Evolutionary conservation across 2,888 invertebrate genomes (phyloP), one percentile per base, ranked within the genome.

Genomic region (Leptopilina myrica): DNA sequence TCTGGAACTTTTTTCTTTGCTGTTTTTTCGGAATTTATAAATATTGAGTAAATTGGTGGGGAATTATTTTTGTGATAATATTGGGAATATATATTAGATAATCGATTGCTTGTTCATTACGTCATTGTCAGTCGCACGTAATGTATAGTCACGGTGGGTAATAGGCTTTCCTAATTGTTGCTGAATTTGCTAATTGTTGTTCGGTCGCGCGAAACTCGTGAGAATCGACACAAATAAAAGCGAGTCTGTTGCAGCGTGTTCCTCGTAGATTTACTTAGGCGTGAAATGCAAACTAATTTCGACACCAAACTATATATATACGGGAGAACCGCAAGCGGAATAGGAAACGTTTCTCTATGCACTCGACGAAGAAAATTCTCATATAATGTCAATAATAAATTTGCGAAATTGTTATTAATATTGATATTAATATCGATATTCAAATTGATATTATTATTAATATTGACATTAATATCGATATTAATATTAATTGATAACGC

Each of bases 41-140:
- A 33, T 33, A 49, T 49, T 49, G 12, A 49, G 49, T 49, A 49
- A 49, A 49, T 49, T 3, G 11, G 12, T 49, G 49, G 12, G 2
- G 49, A 12, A 49, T 33, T 49, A 49, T 49, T 49, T 49, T 49
- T 9, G 49, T 49, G 49, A 49, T 12, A 49, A 49, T 49, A 12
- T 49, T 11, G 40, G 20, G 46, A 20, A 62, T 82, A 62, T 33
- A 33, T 83, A 85, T 87, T 87, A 83, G 82, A 87, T 85, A 86
- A 87, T 84, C 84, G 81, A 84, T 81, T 81, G 83, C 80, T 78
- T 56, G 80, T 64, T 64, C 64, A 65, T 87, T 87, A 82, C 84
- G 81, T 85, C 84, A 86, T 26, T 62, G 59, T 43, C 64, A 49
- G 79, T 83, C 79, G 77, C 78, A 80, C n/a, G 14, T 77, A 59